Conservation (phyloP, 2,113 vertebrate species). For the Semnornis frantzii region DNA sequence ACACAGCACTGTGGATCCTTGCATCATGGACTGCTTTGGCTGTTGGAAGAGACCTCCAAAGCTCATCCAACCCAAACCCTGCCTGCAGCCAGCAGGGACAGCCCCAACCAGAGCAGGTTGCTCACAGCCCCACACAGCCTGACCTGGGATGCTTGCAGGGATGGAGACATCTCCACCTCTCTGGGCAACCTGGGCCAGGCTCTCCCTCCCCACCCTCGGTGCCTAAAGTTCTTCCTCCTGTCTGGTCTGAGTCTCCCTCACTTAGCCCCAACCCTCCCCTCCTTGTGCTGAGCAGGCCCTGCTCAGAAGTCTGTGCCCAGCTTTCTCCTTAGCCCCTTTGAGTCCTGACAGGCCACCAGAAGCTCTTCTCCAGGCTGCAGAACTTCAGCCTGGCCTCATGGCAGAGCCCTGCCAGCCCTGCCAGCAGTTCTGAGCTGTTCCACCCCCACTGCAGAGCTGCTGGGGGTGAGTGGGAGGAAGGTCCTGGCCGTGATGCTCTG, state of each 20-base stretch:
- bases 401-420: no score
- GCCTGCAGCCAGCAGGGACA: not conserved
- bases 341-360: not conserved
- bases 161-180: not conserved
- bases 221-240: no score
- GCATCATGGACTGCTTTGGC: not conserved
- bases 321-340: not conserved
- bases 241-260: not conserved
- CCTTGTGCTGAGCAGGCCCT: not conserved
- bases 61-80: not conserved
- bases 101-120: not conserved
- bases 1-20: no score
- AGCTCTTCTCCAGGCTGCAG: not conserved
- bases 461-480: not conserved
- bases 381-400: not conserved
- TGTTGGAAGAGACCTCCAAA: not conserved
- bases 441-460: not conserved
- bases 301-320: not conserved
- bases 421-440: not conserved
- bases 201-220: not conserved
- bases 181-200: not conserved
- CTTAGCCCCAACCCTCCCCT: not conserved
- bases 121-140: not conserved
- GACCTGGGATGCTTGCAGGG: not conserved
- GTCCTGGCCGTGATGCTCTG: accelerated